Conservation (phyloP, 2,113 vertebrate genomes). For the Daboia siamensis region DNA sequence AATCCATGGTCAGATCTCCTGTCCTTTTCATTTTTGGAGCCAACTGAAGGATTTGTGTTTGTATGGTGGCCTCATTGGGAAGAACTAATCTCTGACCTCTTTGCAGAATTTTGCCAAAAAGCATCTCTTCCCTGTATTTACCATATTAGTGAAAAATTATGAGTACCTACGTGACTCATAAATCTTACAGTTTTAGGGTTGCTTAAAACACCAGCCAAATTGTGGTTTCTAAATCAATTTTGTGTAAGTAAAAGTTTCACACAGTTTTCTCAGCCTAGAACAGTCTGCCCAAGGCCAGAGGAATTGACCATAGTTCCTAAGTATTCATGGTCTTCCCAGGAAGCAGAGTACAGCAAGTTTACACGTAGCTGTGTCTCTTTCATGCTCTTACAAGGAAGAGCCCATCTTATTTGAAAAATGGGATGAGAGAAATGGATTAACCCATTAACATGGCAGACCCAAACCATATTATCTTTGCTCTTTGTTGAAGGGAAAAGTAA, state of each 20-base stretch:
- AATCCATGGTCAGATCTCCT: neutral
- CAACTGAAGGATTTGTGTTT: neutral
- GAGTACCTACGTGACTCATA: neutral
- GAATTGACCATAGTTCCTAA: neutral
- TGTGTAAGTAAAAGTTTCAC: neutral
- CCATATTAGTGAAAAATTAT: neutral
- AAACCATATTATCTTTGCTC: neutral
- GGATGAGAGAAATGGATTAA: neutral
- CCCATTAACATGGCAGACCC: too few species aligned
- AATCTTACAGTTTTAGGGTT: neutral
- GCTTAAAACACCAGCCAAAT: neutral
- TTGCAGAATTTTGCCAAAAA: neutral
- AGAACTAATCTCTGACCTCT: neutral
- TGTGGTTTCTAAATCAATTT: neutral
- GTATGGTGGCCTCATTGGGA: neutral
- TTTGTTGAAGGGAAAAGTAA: neutral
- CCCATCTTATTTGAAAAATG: neutral
- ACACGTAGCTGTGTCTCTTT: neutral
- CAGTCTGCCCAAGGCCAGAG: neutral
- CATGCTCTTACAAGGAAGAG: neutral
- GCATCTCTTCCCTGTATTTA: neutral
- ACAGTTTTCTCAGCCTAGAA: neutral
- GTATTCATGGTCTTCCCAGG: neutral
- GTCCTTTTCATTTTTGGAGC: neutral
- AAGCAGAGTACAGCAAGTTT: neutral